Percentiles rank a stretch among this genome's conserved stretches.
Conservation (phyloP, 1,140 invertebrate genomes). For the honey bee (Apis mellifera) region Amel_HAv3.1 CM009933.2:7580001-7580500, state of each 20-base stretch:
- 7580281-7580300: conserved; percentile 8
- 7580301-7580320: conserved; percentile 42
- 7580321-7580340: conserved; percentile 57
- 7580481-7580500: conserved; percentile 2
- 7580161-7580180: too few species aligned
- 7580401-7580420: conserved; percentile 35
- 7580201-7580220: too few species aligned
- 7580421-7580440: conserved; percentile 53
- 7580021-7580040: conserved; percentile 23
- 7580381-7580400: conserved; percentile 40
- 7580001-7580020: conserved; percentile 29
- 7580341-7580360: conserved; percentile 44
- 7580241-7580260: too few species aligned
- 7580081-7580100: neutral
- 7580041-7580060: neutral
- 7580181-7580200: too few species aligned
- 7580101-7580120: too few species aligned
- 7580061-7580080: too few species aligned
- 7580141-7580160: too few species aligned
- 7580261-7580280: conserved; percentile 35
- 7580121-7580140: too few species aligned
- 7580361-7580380: conserved; percentile 48
- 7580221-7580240: neutral
- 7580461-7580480: conserved; percentile 27
- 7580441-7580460: conserved; percentile 40